Evolutionary conservation across 2,888 invertebrate genomes (phyloP), one percentile per base, ranked within the genome.

Genomic region (Poecilus cupreus): DNA sequence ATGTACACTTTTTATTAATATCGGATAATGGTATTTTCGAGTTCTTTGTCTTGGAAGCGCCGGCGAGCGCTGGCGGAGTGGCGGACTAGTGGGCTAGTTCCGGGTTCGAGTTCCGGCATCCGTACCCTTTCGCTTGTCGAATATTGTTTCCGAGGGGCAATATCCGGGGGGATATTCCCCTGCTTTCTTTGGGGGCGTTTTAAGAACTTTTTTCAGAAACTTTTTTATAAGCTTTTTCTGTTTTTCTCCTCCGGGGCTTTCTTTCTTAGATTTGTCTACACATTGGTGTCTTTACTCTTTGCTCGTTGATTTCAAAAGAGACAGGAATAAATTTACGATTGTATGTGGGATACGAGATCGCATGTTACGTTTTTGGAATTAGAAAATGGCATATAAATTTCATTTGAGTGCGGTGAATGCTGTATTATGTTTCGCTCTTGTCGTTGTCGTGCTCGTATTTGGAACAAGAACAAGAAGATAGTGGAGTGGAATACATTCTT

Each of bases 121-220:
- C 39, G 16, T 70, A 39, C 18, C 43, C 60, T 39, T 70, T 70
- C 18, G 43, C 70, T 70, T 70, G 43, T 43, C 70, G 43, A 70
- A 70, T 70, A 43, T 70, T 60, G 60, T 70, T 64, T 70, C 70
- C 70, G 43, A 37, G 70, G 43, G 43, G 70, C 43, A 70, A 70
- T 70, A 39, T 70, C 70, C 70, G 70, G 37, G 18, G 70, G 70
- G n/a, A 4, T 70, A 39, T 70, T 49, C 43, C 39, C 70, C 39
- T 18, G 22, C 60, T n/a, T 60, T 60, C 60, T 60, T 68, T 46
- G 24, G 18, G 43, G 22, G 72, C 72, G 20, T 72, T 72, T 24
- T 22, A 72, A 72, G 24, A 43, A 72, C 13, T 46, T 72, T 72
- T 68, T 72, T 72, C 72, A 46, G 20, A 49, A 72, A 72, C 24